Evolutionary conservation across 2,113 vertebrate genomes (phyloP), one percentile per base, ranked within the genome.

Genomic region (Lepisosteus oculatus): DNA sequence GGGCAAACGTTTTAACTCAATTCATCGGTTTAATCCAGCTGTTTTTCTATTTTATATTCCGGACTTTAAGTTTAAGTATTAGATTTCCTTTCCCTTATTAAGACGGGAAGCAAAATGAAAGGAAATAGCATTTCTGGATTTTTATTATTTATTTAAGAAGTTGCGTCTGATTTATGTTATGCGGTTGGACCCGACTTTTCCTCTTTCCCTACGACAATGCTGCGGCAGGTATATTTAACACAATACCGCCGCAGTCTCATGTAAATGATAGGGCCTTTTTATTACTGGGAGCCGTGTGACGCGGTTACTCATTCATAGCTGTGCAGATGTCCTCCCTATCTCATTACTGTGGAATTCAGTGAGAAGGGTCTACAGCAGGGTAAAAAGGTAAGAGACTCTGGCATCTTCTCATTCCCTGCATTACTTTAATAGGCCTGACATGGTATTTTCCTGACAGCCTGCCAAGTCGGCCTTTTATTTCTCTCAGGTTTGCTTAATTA

Each of bases 241-340:
- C 75, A 79, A 77, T 81, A 67, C 64, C 51, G 72, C 71, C 66
- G 72, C 61, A 75, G 74, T 62, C 67, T 29, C 13, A 41, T 77
- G 80, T 77, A 79, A 81, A 70, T 71, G 77, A 81, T 77, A 81
- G 68, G 77, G 77, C 45, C 61, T 77, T 63, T 72, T 74, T 76
- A 72, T 68, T 54, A 61, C 69, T 55, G 42, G 67, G 69, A 72
- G 42, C 73, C 43, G 72, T 73, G 73, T 74, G 59, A 71, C 72
- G 75, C 69, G 63, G 72, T 73, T 73, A 65, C 65, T 79, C 71
- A 73, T 76, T 77, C 71, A 72, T 66, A 54, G 68, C 59, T 67
- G 61, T 67, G 43, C 80, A 81, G 80, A 81, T 81, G 75, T 79
- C 76, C 57, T 55, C 71, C 77, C 29, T 79, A 76, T 81, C 80